Evolutionary conservation across 2,797 vertebrate genomes (phyloP), one percentile per base, ranked within the genome.

Genomic region (Falco biarmicus): DNA sequence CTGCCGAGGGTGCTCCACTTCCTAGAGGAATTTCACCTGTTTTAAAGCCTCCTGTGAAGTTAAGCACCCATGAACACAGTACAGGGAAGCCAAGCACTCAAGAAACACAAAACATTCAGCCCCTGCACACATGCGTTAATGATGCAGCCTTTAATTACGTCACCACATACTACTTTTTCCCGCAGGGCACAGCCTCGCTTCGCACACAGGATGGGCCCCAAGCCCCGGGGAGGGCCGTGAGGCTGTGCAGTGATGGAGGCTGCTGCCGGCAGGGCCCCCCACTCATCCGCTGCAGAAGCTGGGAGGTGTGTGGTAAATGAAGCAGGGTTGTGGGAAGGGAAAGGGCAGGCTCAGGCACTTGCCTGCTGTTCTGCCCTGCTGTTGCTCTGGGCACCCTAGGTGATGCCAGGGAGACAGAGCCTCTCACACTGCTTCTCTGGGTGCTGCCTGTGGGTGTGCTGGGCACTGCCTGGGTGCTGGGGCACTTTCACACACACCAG

Each of bases 251-350:
- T 87, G 94, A 92, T 0, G 6, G 92, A 84, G 81, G 74, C 54
- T 0, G 15, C 89, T 57, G 90, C 93, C 26, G 47, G 68, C 63
- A 81, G 84, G 89, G 76, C 93, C 85, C 85, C 89, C 84, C 80
- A 61, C 80, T 76, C 92, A 96, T 96, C 90, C 5, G 86, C 89
- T 90, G 93, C 95, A 96, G 95, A 82, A 95, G 74, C 95, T 51
- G 54, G 92, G 89, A 96, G 95, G 95, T 94, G 94, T 95, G 94
- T 2, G 4, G 43, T 94, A 89, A 97, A 96, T 80, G 93, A 97
- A 97, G 95, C 95, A 95, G 95, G 74, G 68, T 76, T 95, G 88
- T 91, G 74, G 68, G 93, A 90, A 92, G 59, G 63, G 63, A 84
- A 91, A 91, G 79, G 63, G 32, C 73, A 73, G 80, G 17, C 66